A percentile compares a stretch with the other conserved stretches of the same genome.
phyloP scores from a whole-genome alignment of 2,797 vertebrate species.

The Melanogrammus aeglefinus region DNA sequence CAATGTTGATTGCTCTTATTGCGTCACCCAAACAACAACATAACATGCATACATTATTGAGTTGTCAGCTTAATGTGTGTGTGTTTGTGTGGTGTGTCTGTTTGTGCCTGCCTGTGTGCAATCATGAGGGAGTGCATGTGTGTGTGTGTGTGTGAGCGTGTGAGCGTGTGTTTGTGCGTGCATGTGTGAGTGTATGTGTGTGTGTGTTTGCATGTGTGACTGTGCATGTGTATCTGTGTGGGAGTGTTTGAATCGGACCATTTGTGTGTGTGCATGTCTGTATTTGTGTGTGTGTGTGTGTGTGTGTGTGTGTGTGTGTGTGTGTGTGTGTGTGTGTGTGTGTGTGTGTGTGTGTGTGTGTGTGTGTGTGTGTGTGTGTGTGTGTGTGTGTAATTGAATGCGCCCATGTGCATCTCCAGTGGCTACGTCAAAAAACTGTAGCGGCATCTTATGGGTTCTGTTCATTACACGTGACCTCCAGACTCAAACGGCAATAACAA shows the following conservation, averaged over 20 bases:
- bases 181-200: slow-evolving; percentile 13
- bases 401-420: slow-evolving; percentile 24
- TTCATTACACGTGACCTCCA: slow-evolving; percentile 64
- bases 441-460: slow-evolving; percentile 29
- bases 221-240: not conserved
- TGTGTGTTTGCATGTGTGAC: not conserved
- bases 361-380: slow-evolving; percentile 2
- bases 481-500: slow-evolving; percentile 50
- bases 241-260: not conserved
- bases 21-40: too few species aligned
- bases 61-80: not conserved
- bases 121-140: not conserved
- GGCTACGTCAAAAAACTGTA: slow-evolving; percentile 32
- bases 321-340: slow-evolving; percentile 18
- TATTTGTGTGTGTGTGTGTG: slow-evolving; percentile 5
- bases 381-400: slow-evolving; percentile 12
- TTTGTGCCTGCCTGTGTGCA: not conserved
- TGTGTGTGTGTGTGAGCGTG: too few species aligned
- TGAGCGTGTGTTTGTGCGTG: slow-evolving; percentile 16
- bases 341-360: not conserved
- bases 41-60: too few species aligned
- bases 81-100: not conserved
- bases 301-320: not conserved
- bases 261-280: not conserved
- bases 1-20: not conserved